A percentile compares a stretch with the other conserved stretches of the same genome.
These are phyloP conservation scores for Tauraco hartlaubi DNA, from an alignment of 2,797 vertebrate genomes.

Conservation along the genomic window DNA sequence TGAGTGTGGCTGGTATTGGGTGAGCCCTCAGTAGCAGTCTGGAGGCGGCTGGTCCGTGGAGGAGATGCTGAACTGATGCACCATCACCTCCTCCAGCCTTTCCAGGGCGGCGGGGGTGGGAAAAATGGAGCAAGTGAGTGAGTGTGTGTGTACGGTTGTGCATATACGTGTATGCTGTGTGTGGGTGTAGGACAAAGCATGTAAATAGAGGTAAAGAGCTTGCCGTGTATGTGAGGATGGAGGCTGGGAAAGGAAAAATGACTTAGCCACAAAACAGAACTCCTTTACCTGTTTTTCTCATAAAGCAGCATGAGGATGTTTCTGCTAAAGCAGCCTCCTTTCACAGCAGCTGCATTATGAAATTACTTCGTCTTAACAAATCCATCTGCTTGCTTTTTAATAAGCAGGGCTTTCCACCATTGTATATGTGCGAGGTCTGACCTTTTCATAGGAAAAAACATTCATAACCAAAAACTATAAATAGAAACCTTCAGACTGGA, in stretches of 20 bases:
- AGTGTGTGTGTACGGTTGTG: not conserved
- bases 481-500: slow-evolving; percentile 79
- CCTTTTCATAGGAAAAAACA: slow-evolving; percentile 85
- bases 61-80: not conserved
- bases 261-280: slow-evolving; percentile 43
- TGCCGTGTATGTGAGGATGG: not conserved
- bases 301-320: slow-evolving; percentile 54
- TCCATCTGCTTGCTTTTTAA: slow-evolving; percentile 72
- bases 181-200: not conserved
- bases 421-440: slow-evolving; percentile 76
- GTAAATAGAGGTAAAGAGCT: not conserved
- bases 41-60: accelerated
- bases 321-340: slow-evolving; percentile 54
- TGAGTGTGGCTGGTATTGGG: not conserved
- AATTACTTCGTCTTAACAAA: slow-evolving; percentile 71
- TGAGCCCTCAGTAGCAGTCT: not conserved
- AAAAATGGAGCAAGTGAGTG: not conserved
- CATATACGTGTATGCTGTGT: too few species aligned
- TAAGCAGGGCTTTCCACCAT: slow-evolving; percentile 71
- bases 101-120: not conserved
- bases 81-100: slow-evolving; percentile 6
- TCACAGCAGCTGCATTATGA: slow-evolving; percentile 61
- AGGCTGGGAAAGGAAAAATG: slow-evolving; percentile 65
- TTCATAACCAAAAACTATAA: slow-evolving; percentile 85
- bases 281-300: slow-evolving; percentile 65